Base-by-base conservation (phyloP, 2,113 vertebrate genomes). In the Psettodes erumei region DNA sequence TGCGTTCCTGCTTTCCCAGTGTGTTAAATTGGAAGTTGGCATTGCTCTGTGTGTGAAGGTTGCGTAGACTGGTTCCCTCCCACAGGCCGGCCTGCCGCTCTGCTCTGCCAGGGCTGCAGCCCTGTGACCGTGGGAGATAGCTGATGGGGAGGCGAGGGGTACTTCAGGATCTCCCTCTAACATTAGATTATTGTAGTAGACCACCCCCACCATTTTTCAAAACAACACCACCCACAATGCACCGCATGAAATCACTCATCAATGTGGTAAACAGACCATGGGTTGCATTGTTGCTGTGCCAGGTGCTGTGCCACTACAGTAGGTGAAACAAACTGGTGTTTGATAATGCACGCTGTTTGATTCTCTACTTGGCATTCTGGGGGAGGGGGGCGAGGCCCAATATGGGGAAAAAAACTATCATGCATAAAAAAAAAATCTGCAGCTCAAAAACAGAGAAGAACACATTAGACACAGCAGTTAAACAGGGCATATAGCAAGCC, bases 151-250 rank as follows among this genome's bases (percentile, higher is more conserved):
- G 74, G 70, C 79, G 63, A 82, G 88, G 81, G 72, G 81, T 79
- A 81, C 85, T 87, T 85, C 55, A 87, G 81, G 77, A 84, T 85
- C 86, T 83, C 85, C 86, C 72, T 86, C 78, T 79, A 74, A 89
- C 79, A 67, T 68, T 77, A 77, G 79, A 77, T 63, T 72, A n/a
- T 75, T 21, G 45, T 86, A 79, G 80, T 81, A 84, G 48, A 28
- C 60, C 60, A 30, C 89, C 89, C 72, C 78, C 71, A 42, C 69
- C 45, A 54, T 85, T 87, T 87, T 60, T 51, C 62, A 60, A 82
- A 77, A 75, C 63, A 50, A 75, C 68, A n/a, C 75, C 86, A 69
- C 88, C 85, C 75, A 86, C 88, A 76, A 70, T 76, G 69, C 68
- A 77, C 51, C 75, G 79, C 81, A 75, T 71, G 63, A 80, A 81